These are phyloP conservation scores for Hyalella azteca DNA, from an alignment of 2,888 invertebrate species.

Conservation along the genomic window DNA sequence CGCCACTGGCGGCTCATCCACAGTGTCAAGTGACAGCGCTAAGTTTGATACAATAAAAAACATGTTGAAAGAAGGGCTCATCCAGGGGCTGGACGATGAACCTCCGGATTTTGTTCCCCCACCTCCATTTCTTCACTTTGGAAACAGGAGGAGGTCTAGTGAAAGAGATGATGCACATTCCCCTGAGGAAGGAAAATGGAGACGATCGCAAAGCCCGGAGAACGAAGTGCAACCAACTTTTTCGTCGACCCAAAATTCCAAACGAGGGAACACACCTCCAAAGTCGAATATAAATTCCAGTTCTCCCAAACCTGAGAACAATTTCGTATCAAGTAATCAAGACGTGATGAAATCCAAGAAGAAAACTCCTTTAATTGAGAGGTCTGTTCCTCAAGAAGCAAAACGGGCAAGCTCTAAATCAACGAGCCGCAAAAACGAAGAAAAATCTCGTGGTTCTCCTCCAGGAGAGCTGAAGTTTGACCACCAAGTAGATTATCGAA, in stretches of 20 bases:
- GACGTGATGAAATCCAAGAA: neutral
- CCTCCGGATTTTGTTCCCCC: slow-evolving; percentile 70
- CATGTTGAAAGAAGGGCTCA: slow-evolving; percentile 74
- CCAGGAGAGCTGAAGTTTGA: neutral
- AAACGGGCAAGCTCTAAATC: too few species aligned
- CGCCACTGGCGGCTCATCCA: neutral
- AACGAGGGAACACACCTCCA: neutral
- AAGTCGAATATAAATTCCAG: too few species aligned
- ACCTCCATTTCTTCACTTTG: slow-evolving; percentile 67
- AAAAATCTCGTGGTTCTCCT: neutral
- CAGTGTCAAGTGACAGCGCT: slow-evolving; percentile 1
- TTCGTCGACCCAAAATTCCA: neutral
- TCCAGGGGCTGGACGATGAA: slow-evolving; percentile 66
- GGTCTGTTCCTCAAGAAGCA: neutral
- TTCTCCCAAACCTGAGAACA: neutral
- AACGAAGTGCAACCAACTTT: neutral
- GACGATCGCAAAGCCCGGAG: slow-evolving; percentile 9
- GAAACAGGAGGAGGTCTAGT: neutral
- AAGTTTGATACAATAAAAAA: slow-evolving; percentile 80
- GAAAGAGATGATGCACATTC: too few species aligned
- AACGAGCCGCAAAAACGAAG: too few species aligned
- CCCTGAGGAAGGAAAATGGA: neutral
- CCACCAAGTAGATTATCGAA: neutral
- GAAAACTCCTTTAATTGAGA: neutral
- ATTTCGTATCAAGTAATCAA: neutral